Base-by-base conservation (phyloP, 1,140 invertebrate genomes). In the Pseudoatta argentina region DNA sequence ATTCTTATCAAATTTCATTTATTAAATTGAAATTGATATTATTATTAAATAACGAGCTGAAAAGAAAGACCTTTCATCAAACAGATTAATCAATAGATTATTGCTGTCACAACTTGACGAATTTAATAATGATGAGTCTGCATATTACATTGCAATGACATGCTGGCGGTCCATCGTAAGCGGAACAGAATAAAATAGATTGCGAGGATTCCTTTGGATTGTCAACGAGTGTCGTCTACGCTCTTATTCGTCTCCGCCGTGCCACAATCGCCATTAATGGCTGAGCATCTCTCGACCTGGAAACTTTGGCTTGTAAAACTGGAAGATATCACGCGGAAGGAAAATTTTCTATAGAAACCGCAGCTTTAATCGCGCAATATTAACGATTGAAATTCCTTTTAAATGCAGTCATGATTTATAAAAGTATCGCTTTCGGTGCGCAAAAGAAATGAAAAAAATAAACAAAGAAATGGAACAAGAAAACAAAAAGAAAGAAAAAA, bases 221-320 rank as follows among this genome's bases (percentile, higher is more conserved):
- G 72, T 82, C 81, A 44, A 77, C 39, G 24, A 72, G 27, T 12
- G 63, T 59, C 67, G 55, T 75, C 79, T 72, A 51, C 66, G 27
- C 61, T 51, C 55, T 86, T 64, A 34, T 81, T 55, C 69, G 51
- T 76, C 18, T 67, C 44, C n/a, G 18, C 55, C 30, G 55, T 30
- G 21, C 59, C 66, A 85, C 89, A 87, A 90, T 90, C 64, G 88
- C 51, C 59, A 72, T 89, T 90, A 89, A 87, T 86, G 88, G 66
- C 14, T 59, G 66, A 83, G 81, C 71, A 72, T 90, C 86, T 81
- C 81, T 90, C 86, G 87, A 89, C 86, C 69, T 86, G 86, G 30
- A 86, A 89, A 87, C 30, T 79, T 10, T 18, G 12, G 2, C 10
- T 24, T 55, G 34, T 10, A 67, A 76, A 27, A 66, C 55, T 48